Percentiles rank a stretch among this genome's conserved stretches.
Conservation (phyloP, 2,113 vertebrate species). For the Felis catus region F.catus_Fca126_mat1.0 CM031425.1:2350001-2350500, state of each 20-base stretch:
- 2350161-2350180: neutral
- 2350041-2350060: slow-evolving; percentile 55
- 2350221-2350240: neutral
- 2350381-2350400: neutral
- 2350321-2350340: slow-evolving; percentile 1
- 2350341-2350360: slow-evolving; percentile 20
- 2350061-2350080: slow-evolving; percentile 66
- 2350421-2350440: slow-evolving; percentile 41
- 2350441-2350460: neutral
- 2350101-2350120: slow-evolving; percentile 1
- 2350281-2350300: slow-evolving; percentile 51
- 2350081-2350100: slow-evolving; percentile 51
- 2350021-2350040: slow-evolving; percentile 60
- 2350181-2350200: neutral
- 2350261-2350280: slow-evolving; percentile 12
- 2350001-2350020: slow-evolving; percentile 40
- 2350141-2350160: slow-evolving; percentile 21
- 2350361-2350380: neutral
- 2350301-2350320: slow-evolving; percentile 14
- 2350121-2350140: neutral
- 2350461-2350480: neutral
- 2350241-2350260: slow-evolving; percentile 16
- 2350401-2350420: neutral
- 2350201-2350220: slow-evolving; percentile 7
- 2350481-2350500: neutral